phyloP scores from a whole-genome alignment of 2,888 invertebrate species.

The Drosophila maculinotata region DNA sequence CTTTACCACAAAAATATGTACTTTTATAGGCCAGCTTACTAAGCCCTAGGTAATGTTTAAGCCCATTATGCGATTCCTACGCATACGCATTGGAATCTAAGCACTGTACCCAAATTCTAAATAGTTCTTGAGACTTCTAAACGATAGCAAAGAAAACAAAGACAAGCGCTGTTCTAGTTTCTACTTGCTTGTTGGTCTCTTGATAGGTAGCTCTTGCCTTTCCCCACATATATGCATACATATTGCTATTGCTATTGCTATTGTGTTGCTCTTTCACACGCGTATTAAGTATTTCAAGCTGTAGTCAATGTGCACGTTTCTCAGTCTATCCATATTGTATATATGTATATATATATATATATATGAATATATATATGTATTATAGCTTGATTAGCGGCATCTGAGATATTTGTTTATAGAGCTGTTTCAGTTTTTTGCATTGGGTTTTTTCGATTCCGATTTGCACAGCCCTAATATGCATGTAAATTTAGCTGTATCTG shows the following conservation, averaged over 20 bases:
- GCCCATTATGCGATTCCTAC: neutral
- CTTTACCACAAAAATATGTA: too few species aligned
- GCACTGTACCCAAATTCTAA: neutral
- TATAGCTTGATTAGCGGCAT: conserved; percentile 30
- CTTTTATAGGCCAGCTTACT: too few species aligned
- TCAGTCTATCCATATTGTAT: conserved; percentile 13
- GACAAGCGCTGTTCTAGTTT: conserved; percentile 32
- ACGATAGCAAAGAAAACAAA: conserved; percentile 7
- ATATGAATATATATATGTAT: conserved; percentile 8
- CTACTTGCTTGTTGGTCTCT: conserved; percentile 2
- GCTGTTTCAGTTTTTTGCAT: conserved; percentile 35
- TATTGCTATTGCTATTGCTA: conserved; percentile 4
- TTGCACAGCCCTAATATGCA: conserved; percentile 29
- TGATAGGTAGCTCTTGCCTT: conserved; percentile 1
- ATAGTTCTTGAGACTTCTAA: conserved; percentile 9
- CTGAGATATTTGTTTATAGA: conserved; percentile 44
- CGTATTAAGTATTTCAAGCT: conserved; percentile 35
- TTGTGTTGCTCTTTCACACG: conserved; percentile 50
- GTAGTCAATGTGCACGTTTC: conserved; percentile 12
- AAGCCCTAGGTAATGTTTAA: neutral
- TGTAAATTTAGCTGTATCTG: conserved; percentile 31
- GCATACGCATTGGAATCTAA: neutral
- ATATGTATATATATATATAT: conserved; percentile 2
- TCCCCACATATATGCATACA: neutral
- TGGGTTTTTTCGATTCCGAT: conserved; percentile 22